Evolutionary conservation across 2,797 vertebrate species (phyloP).

Genomic region (Sternarchorhynchus goeldii): DNA sequence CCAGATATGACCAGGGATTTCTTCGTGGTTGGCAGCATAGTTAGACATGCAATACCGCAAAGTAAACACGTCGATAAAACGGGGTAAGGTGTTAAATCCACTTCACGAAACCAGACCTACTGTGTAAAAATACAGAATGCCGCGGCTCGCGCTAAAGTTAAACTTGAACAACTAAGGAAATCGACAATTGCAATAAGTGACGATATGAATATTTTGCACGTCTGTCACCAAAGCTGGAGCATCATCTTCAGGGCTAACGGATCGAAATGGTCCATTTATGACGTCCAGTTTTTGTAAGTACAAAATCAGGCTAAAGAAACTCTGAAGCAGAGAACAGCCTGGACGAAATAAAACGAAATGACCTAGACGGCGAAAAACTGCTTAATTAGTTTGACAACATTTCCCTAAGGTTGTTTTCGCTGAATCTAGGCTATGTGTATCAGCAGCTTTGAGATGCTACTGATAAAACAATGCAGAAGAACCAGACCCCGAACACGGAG

Average conservation of each 20-base stretch:
- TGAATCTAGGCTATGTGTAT: background rate
- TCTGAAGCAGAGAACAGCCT: background rate
- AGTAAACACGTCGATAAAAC: background rate
- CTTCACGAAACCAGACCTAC: background rate
- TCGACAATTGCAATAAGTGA: background rate
- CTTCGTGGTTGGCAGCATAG: background rate
- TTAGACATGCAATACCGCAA: background rate
- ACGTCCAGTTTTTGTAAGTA: background rate
- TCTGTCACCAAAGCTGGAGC: background rate
- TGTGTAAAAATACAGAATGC: background rate
- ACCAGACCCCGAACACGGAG: background rate
- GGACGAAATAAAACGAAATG: background rate
- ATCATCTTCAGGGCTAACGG: background rate
- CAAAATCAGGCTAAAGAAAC: background rate
- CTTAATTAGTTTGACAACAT: slow-evolving; percentile 4
- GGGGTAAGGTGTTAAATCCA: background rate
- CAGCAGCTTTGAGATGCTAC: background rate
- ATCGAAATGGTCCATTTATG: background rate
- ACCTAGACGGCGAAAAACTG: background rate
- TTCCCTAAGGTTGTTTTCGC: slow-evolving; percentile 3
- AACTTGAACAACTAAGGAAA: slow-evolving; percentile 3
- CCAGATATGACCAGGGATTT: background rate
- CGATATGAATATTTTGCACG: background rate
- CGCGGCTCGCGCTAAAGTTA: background rate
- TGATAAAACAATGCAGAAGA: background rate